Percentiles rank a stretch among this genome's conserved stretches.
These are phyloP conservation scores for Dasypogon diadema DNA, from an alignment of 2,888 invertebrate species.

Conservation along the genomic window DNA sequence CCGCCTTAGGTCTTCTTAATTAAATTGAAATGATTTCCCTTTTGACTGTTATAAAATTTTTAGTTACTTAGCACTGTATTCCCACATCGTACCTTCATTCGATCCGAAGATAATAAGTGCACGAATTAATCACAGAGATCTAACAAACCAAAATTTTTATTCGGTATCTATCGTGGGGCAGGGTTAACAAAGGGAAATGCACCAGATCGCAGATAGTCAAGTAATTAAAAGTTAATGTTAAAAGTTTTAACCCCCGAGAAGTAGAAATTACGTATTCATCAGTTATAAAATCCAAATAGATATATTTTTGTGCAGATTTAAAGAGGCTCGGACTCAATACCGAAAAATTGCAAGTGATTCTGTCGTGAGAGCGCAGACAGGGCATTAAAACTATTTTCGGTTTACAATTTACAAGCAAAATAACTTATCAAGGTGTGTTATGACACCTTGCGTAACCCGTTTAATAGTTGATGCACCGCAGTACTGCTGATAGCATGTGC, in stretches of 20 bases:
- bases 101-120: constrained; percentile 19
- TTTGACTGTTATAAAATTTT: constrained; percentile 23
- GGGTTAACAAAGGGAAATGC: too few relatives aligned
- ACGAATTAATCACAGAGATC: constrained; percentile 31
- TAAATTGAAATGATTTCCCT: too few relatives aligned
- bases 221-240: too few relatives aligned
- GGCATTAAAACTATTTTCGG: constrained; percentile 39
- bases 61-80: constrained; percentile 28
- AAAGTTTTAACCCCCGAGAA: too few relatives aligned
- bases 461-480: constrained; percentile 37
- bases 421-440: constrained; percentile 47
- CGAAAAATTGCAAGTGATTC: neutral
- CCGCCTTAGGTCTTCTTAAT: too few relatives aligned
- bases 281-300: too few relatives aligned
- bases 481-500: constrained; percentile 36
- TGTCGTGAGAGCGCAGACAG: neutral
- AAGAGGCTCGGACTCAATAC: too few relatives aligned
- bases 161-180: too few relatives aligned
- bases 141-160: too few relatives aligned
- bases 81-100: neutral
- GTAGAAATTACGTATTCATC: too few relatives aligned
- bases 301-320: too few relatives aligned
- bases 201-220: too few relatives aligned
- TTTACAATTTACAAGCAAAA: constrained; percentile 44
- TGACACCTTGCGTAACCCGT: constrained; percentile 46